A percentile compares a stretch with the other conserved stretches of the same genome.
Conservation (phyloP, 2,113 vertebrate genomes). For the Podilymbus podiceps region DNA sequence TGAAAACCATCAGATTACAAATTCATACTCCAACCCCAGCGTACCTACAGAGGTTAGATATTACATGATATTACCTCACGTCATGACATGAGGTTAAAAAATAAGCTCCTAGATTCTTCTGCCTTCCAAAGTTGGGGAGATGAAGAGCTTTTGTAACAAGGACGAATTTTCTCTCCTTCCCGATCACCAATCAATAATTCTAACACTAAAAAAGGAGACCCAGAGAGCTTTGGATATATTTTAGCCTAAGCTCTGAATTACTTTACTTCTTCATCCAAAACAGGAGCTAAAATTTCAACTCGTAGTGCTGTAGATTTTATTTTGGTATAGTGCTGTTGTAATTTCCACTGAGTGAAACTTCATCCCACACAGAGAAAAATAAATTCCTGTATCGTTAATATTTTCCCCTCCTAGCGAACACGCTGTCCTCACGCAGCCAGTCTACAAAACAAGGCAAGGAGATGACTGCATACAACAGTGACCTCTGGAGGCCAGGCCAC, state of each 20-base stretch:
- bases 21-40: neutral
- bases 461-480: constrained; percentile 16
- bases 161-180: neutral
- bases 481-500: constrained; percentile 31
- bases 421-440: neutral
- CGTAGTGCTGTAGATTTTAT: neutral
- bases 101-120: neutral
- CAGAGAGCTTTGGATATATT: neutral
- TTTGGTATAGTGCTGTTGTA: neutral
- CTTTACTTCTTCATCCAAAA: neutral
- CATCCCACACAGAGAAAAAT: constrained; percentile 1
- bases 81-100: neutral
- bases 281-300: constrained; percentile 11
- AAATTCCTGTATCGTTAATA: constrained; percentile 8
- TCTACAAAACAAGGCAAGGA: neutral
- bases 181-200: neutral
- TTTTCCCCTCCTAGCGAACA: constrained; percentile 26
- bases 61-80: neutral
- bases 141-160: neutral
- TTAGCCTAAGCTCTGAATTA: neutral
- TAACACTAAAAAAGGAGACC: neutral
- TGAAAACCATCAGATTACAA: neutral
- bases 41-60: neutral
- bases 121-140: neutral
- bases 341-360: constrained; percentile 42